Evolutionary conservation across 2,888 invertebrate genomes (phyloP), one percentile per base, ranked within the genome.

Genomic region (Chrysopilus asiliformis): DNA sequence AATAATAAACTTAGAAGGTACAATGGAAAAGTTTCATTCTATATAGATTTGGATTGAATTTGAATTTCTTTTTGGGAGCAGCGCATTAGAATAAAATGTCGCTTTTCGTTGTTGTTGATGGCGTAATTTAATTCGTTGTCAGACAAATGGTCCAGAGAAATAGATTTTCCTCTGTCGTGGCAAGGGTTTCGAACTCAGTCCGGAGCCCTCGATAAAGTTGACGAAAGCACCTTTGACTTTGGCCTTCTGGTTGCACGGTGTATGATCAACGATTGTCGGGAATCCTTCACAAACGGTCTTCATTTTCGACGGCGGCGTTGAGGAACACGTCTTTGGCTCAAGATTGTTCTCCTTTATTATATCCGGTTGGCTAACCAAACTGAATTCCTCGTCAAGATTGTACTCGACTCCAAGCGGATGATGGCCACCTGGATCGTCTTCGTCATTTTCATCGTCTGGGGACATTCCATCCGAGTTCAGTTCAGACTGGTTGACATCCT

Each of bases 101-200:
- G n/a, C n/a, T n/a, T n/a, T n/a, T n/a, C n/a, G n/a, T n/a, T n/a
- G n/a, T n/a, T n/a, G n/a, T n/a, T n/a, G n/a, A n/a, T n/a, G n/a
- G n/a, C n/a, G n/a, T n/a, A n/a, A n/a, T 22, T 22, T 22, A 8
- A 22, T 10, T 8, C 22, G 10, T 22, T 22, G 22, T 43, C 34
- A 62, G 42, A 62, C 60, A 47, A 60, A 61, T 20, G 62, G 61
- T 30, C 60, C 62, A 19, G 59, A 54, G 41, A 60, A 61, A 43
- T 60, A 61, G 39, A 60, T 57, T 45, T 60, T 60, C 4, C 60
- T 51, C 47, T 59, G 58, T 39, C 55, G 51, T 24, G 60, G 60
- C 49, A 59, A 49, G 20, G 61, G 58, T 44, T 63, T 63, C 22
- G 53, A 53, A 42, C 55, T 57, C 37, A 58, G 39, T 4, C 57